These are phyloP conservation scores for Sarcophaga bullata DNA, from an alignment of 1,140 invertebrate species.

Conservation along the genomic window DNA sequence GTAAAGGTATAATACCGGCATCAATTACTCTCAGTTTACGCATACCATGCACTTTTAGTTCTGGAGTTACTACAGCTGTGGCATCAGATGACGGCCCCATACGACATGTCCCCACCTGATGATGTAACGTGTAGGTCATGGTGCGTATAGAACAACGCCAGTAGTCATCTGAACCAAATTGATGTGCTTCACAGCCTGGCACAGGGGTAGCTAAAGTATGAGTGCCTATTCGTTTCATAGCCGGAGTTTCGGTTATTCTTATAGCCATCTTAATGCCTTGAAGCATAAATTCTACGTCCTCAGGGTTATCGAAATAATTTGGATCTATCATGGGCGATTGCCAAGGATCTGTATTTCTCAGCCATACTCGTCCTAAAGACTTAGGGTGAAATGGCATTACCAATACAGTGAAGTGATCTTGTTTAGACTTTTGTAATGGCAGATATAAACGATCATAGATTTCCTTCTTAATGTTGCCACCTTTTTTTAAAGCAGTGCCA, in stretches of 20 bases:
- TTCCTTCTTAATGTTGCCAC: slow-evolving; percentile 69
- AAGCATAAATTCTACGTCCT: slow-evolving; percentile 74
- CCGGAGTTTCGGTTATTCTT: slow-evolving; percentile 70
- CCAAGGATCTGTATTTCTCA: slow-evolving; percentile 78
- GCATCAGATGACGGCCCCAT: slow-evolving; percentile 79
- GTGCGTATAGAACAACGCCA: slow-evolving; percentile 78
- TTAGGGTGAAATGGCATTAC: slow-evolving; percentile 80
- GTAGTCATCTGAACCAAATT: slow-evolving; percentile 75
- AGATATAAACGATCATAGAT: slow-evolving; percentile 71
- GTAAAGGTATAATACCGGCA: slow-evolving; percentile 78
- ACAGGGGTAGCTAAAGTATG: slow-evolving; percentile 70
- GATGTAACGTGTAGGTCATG: slow-evolving; percentile 74
- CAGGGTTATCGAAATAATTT: slow-evolving; percentile 74
- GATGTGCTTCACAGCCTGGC: slow-evolving; percentile 70
- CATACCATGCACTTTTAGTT: slow-evolving; percentile 79
- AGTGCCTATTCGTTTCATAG: slow-evolving; percentile 68
- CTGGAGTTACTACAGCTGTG: slow-evolving; percentile 78
- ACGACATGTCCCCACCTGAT: slow-evolving; percentile 78
- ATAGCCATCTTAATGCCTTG: slow-evolving; percentile 75
- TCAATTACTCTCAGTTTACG: slow-evolving; percentile 78
- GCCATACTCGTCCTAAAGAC: slow-evolving; percentile 75
- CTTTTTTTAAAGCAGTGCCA: slow-evolving; percentile 69
- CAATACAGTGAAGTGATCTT: slow-evolving; percentile 74
- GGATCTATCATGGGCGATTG: slow-evolving; percentile 79
- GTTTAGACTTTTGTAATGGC: slow-evolving; percentile 67